A percentile compares a stretch with the other conserved stretches of the same genome.
Evolutionary conservation across 2,888 invertebrate species (phyloP).

Genomic region (Horisme vitalbata): DNA sequence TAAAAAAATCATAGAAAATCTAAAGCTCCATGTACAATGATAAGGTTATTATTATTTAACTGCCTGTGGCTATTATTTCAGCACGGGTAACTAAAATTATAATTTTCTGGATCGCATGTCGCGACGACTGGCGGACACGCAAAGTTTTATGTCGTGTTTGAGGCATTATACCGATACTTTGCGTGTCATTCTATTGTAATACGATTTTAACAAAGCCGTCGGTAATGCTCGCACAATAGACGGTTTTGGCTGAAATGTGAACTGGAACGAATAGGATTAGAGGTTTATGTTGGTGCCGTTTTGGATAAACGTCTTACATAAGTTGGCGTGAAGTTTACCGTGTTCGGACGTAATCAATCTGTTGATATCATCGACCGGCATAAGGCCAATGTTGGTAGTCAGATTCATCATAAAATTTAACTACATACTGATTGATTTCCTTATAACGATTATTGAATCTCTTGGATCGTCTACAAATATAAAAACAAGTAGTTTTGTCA

Average conservation of each 20-base stretch:
- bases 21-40: slow-evolving; percentile 43
- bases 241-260: slow-evolving; percentile 59
- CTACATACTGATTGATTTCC: too few species aligned
- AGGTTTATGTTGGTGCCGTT: slow-evolving; percentile 18
- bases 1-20: slow-evolving; percentile 34
- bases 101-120: slow-evolving; percentile 59
- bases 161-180: slow-evolving; percentile 67
- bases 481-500: too few species aligned
- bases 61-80: slow-evolving; percentile 44
- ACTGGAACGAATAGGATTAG: slow-evolving; percentile 65
- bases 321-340: too few species aligned
- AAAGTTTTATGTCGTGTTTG: slow-evolving; percentile 49
- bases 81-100: slow-evolving; percentile 49
- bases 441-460: too few species aligned
- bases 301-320: not conserved
- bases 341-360: too few species aligned
- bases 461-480: too few species aligned
- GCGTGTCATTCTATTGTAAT: slow-evolving; percentile 74
- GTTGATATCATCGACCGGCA: too few species aligned
- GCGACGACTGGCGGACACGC: slow-evolving; percentile 50
- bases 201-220: slow-evolving; percentile 69
- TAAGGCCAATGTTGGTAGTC: too few species aligned
- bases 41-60: slow-evolving; percentile 50
- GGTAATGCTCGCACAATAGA: slow-evolving; percentile 69
- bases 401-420: too few species aligned